Conservation (phyloP, 2,797 vertebrate genomes). For the Intellagama lesueurii region DNA sequence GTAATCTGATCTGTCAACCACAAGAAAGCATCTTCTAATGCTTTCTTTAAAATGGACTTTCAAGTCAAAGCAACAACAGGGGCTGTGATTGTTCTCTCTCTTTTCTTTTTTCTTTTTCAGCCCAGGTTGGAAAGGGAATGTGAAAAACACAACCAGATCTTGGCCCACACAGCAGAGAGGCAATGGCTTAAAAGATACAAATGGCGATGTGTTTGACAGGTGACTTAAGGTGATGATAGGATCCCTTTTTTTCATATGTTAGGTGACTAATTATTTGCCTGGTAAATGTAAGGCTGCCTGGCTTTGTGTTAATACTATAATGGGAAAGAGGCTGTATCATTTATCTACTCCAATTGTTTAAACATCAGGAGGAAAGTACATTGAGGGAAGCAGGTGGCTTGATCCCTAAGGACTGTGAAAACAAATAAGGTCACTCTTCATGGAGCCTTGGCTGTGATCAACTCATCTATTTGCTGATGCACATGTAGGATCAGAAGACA, state of each 20-base stretch:
- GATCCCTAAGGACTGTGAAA: conserved; percentile 59
- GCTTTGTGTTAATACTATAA: conserved; percentile 57
- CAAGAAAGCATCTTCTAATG: conserved; percentile 81
- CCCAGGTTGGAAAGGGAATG: conserved; percentile 57
- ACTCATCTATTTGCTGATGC: conserved; percentile 5
- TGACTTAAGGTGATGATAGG: conserved; percentile 63
- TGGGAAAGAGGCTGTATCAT: conserved; percentile 42
- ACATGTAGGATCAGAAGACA: conserved; percentile 2
- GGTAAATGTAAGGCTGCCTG: conserved; percentile 66
- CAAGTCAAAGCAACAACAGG: conserved; percentile 79
- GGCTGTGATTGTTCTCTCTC: conserved; percentile 72
- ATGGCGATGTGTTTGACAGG: conserved; percentile 57
- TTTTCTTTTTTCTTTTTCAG: conserved; percentile 65
- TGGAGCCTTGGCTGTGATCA: conserved; percentile 49
- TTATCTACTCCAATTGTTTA: conserved; percentile 60
- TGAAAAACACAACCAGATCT: conserved; percentile 59
- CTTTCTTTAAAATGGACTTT: conserved; percentile 80
- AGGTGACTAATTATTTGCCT: conserved; percentile 72
- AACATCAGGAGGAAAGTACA: conserved; percentile 45
- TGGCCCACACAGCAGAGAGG: conserved; percentile 67
- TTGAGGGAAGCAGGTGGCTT: conserved; percentile 50
- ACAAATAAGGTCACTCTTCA: conserved; percentile 62
- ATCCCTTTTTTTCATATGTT: conserved; percentile 52
- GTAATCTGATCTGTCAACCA: conserved; percentile 82
- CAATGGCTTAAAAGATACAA: conserved; percentile 58